These are phyloP conservation scores for Tympanuchus pallidicinctus DNA, from an alignment of 2,113 vertebrate genomes.

Conservation along the genomic window DNA sequence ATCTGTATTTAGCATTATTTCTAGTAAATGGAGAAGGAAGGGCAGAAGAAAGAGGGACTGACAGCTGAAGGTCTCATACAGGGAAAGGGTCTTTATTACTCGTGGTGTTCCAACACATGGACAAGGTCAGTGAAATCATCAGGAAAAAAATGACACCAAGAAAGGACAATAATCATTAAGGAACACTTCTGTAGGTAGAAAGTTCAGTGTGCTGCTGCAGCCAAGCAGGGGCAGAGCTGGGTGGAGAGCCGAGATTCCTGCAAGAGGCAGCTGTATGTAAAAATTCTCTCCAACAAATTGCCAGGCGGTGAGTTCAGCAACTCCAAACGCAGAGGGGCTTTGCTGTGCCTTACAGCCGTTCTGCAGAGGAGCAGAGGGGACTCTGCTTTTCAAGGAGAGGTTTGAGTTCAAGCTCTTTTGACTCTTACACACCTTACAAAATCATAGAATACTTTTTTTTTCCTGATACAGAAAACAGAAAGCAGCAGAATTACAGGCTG, in stretches of 20 bases:
- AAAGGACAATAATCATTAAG: not conserved
- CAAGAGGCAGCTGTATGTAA: rapidly evolving
- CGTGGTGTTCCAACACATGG: not conserved
- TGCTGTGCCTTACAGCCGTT: not conserved
- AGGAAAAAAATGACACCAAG: not conserved
- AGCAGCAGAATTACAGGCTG: slow-evolving; percentile 17
- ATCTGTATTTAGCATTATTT: not conserved
- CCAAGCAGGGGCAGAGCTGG: not conserved
- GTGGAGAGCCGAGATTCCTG: not conserved
- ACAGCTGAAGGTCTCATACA: not conserved
- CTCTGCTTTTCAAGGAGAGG: slow-evolving; percentile 14
- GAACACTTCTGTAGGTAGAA: not conserved
- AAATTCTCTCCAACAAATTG: not conserved
- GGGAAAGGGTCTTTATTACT: not conserved
- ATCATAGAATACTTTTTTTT: slow-evolving; percentile 5
- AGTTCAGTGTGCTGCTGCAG: not conserved
- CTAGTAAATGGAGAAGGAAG: not conserved
- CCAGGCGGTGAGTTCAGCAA: not conserved
- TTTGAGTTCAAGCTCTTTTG: slow-evolving; percentile 44
- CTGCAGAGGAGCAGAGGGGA: not conserved
- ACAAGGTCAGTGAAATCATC: not conserved
- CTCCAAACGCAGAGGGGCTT: not conserved
- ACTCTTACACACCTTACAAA: slow-evolving; percentile 49
- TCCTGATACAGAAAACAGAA: not conserved
- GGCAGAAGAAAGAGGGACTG: not conserved